These are phyloP conservation scores for Nibea albiflora DNA, from an alignment of 2,113 vertebrate genomes.

Conservation along the genomic window DNA sequence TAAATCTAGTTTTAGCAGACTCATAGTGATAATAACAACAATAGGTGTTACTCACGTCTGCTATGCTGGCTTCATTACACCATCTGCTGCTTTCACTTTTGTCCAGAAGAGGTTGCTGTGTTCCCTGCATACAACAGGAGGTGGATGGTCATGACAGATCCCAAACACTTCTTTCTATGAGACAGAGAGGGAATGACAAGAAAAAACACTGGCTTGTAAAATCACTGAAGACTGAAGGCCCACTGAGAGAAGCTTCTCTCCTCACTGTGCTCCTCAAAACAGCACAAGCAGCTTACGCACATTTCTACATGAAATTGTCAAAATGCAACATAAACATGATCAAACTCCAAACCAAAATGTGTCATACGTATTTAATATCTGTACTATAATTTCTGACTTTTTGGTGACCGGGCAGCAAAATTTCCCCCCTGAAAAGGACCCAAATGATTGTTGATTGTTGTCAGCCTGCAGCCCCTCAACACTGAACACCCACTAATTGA, in stretches of 20 bases:
- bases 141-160: constrained; percentile 7
- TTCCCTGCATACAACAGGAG: constrained; percentile 67
- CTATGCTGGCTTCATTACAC: not conserved
- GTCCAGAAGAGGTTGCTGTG: constrained; percentile 83
- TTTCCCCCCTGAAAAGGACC: not conserved
- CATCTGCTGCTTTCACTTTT: constrained; percentile 58
- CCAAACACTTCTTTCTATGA: constrained; percentile 5
- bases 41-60: constrained; percentile 38
- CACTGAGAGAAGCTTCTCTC: not conserved
- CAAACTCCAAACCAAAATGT: not conserved
- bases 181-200: constrained; percentile 7
- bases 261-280: not conserved
- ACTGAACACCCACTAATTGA: constrained; percentile 71
- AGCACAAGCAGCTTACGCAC: not conserved
- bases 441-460: constrained; percentile 26
- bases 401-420: not conserved
- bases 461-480: constrained; percentile 26
- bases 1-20: constrained; percentile 19
- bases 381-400: not conserved
- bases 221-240: not conserved
- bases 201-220: not conserved
- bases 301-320: not conserved
- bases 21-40: constrained; percentile 27
- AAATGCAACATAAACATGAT: not conserved
- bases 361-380: not conserved